Evolutionary conservation across 2,113 vertebrate species (phyloP), one percentile per base, ranked within the genome.

Genomic region (Callionymus lyra): DNA sequence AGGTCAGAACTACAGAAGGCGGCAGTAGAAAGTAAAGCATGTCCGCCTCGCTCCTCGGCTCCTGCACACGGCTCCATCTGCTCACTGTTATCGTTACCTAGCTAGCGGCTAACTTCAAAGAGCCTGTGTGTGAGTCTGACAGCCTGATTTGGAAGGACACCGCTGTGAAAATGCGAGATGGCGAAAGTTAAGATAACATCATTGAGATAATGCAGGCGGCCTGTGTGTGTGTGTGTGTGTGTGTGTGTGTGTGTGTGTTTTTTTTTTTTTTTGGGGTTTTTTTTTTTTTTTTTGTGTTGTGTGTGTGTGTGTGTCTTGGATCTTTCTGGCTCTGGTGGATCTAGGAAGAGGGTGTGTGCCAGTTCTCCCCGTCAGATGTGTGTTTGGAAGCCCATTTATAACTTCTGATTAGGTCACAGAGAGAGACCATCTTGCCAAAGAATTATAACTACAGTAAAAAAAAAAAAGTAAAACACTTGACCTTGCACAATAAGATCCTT

Each of bases 61-160:
- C 59, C 50, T 52, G 52, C 31, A 3, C 46, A 56, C 56, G 62
- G 50, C 35, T 32, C 77, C 83, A 84, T 84, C 82, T 84, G 83
- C 74, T 74, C 56, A 6, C 50, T 68, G 75, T 81, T 32, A 74
- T 48, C 65, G 70, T 73, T 57, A 52, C 57, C 38, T 52, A 79
- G 53, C 63, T 53, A 70, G 65, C 76, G 33, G 65, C 71, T 63
- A 66, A 79, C 82, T 79, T 88, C 81, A 87, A 86, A 88, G 77
- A 53, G 31, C 18, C 47, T 34, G 21, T 49, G 19, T 34, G 31
- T 32, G 31, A 10, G 2, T 37, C 41, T 34, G 67, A 54, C 45
- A 37, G 44, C 44, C 51, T 16, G 49, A 60, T 38, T 42, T 27
- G 31, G 49, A 63, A 34, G 53, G 41, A 27, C 21, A 38, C 49